These are phyloP conservation scores for Harpagifer antarcticus DNA, from an alignment of 2,797 vertebrate species.

Conservation along the genomic window DNA sequence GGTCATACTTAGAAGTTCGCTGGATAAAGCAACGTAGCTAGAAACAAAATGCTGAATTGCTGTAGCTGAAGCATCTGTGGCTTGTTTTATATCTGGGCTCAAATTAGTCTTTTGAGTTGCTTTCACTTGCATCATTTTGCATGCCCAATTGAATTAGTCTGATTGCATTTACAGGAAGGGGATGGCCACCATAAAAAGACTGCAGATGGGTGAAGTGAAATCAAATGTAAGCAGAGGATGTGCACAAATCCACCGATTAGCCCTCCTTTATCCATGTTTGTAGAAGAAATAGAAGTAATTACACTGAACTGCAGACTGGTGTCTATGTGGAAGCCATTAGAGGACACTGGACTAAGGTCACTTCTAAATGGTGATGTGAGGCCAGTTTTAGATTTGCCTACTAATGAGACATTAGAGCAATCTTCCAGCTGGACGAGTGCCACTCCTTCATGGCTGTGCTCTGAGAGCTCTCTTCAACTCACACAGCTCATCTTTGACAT, in stretches of 20 bases:
- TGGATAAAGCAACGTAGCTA: conserved; percentile 29
- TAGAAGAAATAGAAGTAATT: conserved; percentile 59
- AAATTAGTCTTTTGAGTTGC: conserved; percentile 71
- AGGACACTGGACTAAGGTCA: conserved; percentile 64
- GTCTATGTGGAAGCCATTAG: conserved; percentile 69
- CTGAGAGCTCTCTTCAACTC: conserved; percentile 44
- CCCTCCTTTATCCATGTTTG: conserved; percentile 58
- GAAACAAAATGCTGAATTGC: conserved; percentile 52
- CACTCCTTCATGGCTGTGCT: conserved; percentile 63
- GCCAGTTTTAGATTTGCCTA: conserved; percentile 73
- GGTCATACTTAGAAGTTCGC: conserved; percentile 36
- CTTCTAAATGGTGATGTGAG: conserved; percentile 63
- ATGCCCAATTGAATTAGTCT: conserved; percentile 77
- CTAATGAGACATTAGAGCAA: conserved; percentile 78
- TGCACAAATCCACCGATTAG: conserved; percentile 67
- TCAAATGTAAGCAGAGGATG: conserved; percentile 71
- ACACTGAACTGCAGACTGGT: conserved; percentile 45
- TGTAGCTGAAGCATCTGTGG: conserved; percentile 51
- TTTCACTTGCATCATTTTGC: conserved; percentile 75
- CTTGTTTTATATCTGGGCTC: conserved; percentile 66
- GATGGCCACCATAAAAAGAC: conserved; percentile 70
- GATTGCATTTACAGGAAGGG: conserved; percentile 75
- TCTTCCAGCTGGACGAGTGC: conserved; percentile 76
- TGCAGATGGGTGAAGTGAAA: conserved; percentile 75
- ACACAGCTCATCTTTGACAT: conserved; percentile 23